Evolutionary conservation across 2,113 vertebrate species (phyloP), one percentile per base, ranked within the genome.

Genomic region (Aegithalos caudatus): DNA sequence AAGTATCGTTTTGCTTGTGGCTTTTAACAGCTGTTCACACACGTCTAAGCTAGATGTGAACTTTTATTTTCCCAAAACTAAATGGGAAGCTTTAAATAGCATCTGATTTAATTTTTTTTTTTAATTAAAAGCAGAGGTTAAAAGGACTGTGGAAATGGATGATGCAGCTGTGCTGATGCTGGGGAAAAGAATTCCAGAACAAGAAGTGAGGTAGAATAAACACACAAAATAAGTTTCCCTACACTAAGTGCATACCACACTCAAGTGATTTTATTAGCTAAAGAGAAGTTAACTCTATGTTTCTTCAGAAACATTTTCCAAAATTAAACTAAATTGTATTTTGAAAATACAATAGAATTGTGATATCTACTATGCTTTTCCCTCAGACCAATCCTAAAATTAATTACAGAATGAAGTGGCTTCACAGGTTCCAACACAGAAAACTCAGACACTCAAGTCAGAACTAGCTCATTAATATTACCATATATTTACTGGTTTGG

Each of bases 11-110:
- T 97, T 95, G 81, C 89, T 96, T 96, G 93, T 96, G 91, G 87
- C 90, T 97, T 96, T 95, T 96, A 95, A 96, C 96, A 97, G 97
- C 94, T 96, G 95, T 95, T 95, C 96, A 96, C 93, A 88, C 88
- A 96, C 70, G 23, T 92, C 92, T 97, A 88, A 95, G 91, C 80
- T 96, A 83, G 92, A 97, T 79, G 80, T 93, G 94, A 97, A 95
- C 86, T 96, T 97, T 96, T 93, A 94, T 94, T 97, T 96, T 91
- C 85, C 82, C 77, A 89, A 96, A 94, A 91, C 85, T 96, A 91
- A 96, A 94, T 2, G 80, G 74, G 80, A 97, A 93, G 94, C 91
- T 95, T 96, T 96, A 95, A 94, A 96, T 70, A 94, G 77, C 85
- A 97, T 96, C 87, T 95, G 72, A 95, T 95, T 96, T 96, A 94